Percentiles rank a stretch among this genome's conserved stretches.
phyloP scores from a whole-genome alignment of 2,888 invertebrate genomes.

The Lepidochrysops patricia region DNA sequence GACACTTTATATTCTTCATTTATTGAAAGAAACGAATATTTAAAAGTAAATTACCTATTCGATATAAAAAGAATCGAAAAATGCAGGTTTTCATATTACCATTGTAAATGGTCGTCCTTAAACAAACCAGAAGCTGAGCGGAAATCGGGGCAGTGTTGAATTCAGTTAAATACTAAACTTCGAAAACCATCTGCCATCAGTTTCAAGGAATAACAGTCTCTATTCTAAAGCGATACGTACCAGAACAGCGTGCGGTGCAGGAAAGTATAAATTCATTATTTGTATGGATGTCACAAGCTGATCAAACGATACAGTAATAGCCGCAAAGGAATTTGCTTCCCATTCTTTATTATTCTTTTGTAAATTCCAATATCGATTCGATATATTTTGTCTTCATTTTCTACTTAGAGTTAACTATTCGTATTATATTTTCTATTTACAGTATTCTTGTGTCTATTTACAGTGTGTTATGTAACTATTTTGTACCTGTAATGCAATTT shows the following conservation, averaged over 20 bases:
- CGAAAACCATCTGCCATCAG: constrained; percentile 7
- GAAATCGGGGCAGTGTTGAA: constrained; percentile 21
- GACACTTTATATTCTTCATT: background rate
- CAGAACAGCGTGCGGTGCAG: background rate
- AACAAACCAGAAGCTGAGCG: constrained; percentile 14
- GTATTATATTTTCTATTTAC: background rate
- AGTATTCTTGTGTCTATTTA: too few relatives aligned
- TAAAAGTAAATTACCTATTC: background rate
- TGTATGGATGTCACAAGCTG: constrained; percentile 32
- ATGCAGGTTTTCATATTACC: constrained; percentile 4
- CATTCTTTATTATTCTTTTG: constrained; percentile 6
- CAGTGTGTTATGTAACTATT: too few relatives aligned
- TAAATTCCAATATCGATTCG: background rate
- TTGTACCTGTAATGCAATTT: too few relatives aligned
- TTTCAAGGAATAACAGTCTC: background rate
- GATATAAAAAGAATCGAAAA: background rate
- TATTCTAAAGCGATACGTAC: background rate
- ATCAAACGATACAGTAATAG: constrained; percentile 32
- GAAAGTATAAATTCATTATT: constrained; percentile 31
- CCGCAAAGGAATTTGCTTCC: constrained; percentile 13
- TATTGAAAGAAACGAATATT: background rate
- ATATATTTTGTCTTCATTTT: background rate
- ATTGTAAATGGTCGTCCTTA: constrained; percentile 5
- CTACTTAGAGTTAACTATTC: background rate
- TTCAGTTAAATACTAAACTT: constrained; percentile 18